Conservation (phyloP, 2,888 invertebrate genomes). For the Thumatha senex region DNA sequence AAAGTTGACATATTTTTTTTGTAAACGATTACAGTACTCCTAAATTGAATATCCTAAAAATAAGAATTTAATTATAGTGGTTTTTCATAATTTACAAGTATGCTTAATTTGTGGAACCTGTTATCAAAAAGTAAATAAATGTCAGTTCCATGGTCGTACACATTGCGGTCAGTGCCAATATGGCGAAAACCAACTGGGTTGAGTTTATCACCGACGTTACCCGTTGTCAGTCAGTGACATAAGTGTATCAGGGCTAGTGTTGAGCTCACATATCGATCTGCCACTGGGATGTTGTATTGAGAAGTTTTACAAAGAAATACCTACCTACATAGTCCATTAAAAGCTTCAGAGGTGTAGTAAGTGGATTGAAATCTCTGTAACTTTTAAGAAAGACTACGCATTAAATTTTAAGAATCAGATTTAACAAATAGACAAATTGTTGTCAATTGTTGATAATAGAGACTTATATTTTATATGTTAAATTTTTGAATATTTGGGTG, state of each 20-base stretch:
- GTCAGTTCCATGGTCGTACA: too few species aligned
- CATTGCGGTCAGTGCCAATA: too few species aligned
- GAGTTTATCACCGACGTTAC: too few species aligned
- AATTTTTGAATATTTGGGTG: conserved; percentile 39
- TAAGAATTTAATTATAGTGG: too few species aligned
- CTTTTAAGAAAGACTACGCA: conserved; percentile 24
- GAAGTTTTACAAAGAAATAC: conserved; percentile 15
- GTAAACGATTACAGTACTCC: too few species aligned
- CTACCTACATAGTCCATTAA: conserved; percentile 18
- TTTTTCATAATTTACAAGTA: too few species aligned
- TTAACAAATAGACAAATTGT: conserved; percentile 52
- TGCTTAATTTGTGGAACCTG: too few species aligned
- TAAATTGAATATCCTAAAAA: too few species aligned
- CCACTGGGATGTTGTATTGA: conserved; percentile 24
- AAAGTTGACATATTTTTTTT: too few species aligned
- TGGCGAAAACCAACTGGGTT: too few species aligned
- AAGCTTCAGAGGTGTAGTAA: conserved; percentile 12
- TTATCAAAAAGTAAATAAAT: too few species aligned
- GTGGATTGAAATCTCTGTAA: conserved; percentile 15
- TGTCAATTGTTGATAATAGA: conserved; percentile 67
- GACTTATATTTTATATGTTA: conserved; percentile 53
- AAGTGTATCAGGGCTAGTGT: conserved; percentile 25
- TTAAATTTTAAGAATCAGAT: conserved; percentile 37
- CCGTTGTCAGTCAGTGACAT: too few species aligned
- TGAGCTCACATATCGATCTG: conserved; percentile 30